These are phyloP conservation scores for Yponomeuta evonymella DNA, from an alignment of 2,888 invertebrate species.

Conservation along the genomic window DNA sequence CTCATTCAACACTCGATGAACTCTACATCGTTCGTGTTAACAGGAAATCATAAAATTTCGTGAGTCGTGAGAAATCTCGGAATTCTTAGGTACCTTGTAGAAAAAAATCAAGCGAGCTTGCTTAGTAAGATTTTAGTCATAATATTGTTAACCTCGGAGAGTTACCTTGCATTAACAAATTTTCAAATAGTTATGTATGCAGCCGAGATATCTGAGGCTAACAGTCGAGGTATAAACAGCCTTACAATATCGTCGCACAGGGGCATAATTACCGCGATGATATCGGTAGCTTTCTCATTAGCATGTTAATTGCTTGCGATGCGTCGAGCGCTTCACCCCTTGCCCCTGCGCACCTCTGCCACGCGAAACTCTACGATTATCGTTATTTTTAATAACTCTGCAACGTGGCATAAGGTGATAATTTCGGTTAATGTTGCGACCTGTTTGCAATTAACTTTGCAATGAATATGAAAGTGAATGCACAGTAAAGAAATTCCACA, in stretches of 20 bases:
- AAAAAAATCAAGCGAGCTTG: neutral
- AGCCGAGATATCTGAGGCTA: conserved; percentile 39
- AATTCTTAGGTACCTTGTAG: neutral
- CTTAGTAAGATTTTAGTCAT: neutral
- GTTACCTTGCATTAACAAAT: conserved; percentile 7
- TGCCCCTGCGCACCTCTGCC: conserved; percentile 22
- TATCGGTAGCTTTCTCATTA: conserved; percentile 68
- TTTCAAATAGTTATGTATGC: conserved; percentile 9
- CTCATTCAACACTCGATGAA: conserved; percentile 37
- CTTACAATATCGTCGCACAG: conserved; percentile 58
- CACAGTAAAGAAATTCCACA: neutral
- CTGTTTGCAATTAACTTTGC: neutral
- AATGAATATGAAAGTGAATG: conserved; percentile 1
- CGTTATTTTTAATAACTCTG: conserved; percentile 38
- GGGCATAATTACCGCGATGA: conserved; percentile 69
- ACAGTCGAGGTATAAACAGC: conserved; percentile 49
- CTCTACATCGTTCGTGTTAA: conserved; percentile 43
- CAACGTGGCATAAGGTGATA: neutral
- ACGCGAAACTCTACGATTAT: conserved; percentile 20
- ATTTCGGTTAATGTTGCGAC: neutral
- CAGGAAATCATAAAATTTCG: conserved; percentile 69
- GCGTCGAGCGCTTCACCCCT: conserved; percentile 36
- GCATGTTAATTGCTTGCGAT: conserved; percentile 67
- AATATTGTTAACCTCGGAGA: conserved; percentile 1
- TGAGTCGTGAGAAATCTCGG: conserved; percentile 56